Evolutionary conservation across 2,797 vertebrate genomes (phyloP).

Genomic region (Petrocephalus schoutedeni): DNA sequence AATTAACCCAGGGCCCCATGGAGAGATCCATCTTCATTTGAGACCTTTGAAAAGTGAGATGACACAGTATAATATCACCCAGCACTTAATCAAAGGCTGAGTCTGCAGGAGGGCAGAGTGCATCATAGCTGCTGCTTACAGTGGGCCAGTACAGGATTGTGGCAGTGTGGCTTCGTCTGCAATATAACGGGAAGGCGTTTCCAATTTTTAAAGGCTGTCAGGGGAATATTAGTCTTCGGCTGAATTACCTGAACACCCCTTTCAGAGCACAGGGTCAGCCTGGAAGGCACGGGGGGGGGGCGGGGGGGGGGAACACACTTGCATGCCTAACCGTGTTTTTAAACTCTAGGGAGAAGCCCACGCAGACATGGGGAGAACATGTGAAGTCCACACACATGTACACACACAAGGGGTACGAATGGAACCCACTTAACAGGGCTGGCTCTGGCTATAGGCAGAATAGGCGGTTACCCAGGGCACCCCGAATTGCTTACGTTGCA

Average conservation of each 20-base stretch:
- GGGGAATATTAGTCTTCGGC: neutral
- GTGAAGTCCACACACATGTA: neutral
- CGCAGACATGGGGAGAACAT: neutral
- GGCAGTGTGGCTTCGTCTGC: neutral
- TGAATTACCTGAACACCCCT: neutral
- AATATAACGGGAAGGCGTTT: neutral
- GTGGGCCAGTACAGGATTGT: neutral
- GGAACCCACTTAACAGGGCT: neutral
- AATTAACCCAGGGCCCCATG: neutral
- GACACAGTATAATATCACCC: neutral
- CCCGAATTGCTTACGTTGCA: neutral
- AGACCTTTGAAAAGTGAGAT: neutral
- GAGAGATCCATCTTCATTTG: neutral
- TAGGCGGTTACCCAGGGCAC: neutral
- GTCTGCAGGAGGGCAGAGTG: neutral
- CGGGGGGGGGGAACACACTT: neutral
- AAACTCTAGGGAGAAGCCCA: neutral
- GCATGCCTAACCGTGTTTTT: neutral
- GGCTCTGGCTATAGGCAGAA: neutral
- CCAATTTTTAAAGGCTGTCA: neutral
- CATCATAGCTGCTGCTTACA: neutral
- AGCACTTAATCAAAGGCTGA: neutral
- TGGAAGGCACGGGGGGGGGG: neutral
- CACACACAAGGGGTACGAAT: neutral
- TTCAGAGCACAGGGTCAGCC: neutral